These are phyloP conservation scores for Enteromius trimaculatus DNA, from an alignment of 2,797 vertebrate genomes.

Conservation along the genomic window DNA sequence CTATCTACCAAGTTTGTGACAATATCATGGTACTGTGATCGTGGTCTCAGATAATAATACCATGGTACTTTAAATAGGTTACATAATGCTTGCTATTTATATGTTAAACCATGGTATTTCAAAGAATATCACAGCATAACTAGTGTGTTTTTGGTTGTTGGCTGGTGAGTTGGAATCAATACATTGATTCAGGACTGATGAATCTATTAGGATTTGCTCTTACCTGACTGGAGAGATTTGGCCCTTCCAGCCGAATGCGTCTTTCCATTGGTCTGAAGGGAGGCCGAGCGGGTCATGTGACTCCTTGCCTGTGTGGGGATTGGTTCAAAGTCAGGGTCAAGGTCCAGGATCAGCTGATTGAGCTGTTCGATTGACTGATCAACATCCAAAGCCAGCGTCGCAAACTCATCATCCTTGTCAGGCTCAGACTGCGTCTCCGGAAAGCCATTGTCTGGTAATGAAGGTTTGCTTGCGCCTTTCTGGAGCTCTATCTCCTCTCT, in stretches of 20 bases:
- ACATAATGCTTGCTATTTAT: not conserved
- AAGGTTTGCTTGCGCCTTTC: conserved; percentile 39
- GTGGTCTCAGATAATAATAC: not conserved
- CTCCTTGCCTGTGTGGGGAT: conserved; percentile 78
- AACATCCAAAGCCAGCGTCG: conserved; percentile 85
- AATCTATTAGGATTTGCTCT: conserved; percentile 55
- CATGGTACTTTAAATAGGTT: not conserved
- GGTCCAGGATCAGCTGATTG: conserved; percentile 91
- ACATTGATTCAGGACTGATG: not conserved
- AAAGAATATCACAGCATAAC: not conserved
- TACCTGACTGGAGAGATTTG: conserved; percentile 74
- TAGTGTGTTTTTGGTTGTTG: not conserved
- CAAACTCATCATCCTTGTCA: conserved; percentile 70
- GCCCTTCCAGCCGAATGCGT: conserved; percentile 58
- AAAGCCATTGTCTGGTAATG: conserved; percentile 7
- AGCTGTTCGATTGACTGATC: conserved; percentile 95
- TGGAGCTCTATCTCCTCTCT: conserved; percentile 24
- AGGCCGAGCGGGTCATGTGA: conserved; percentile 69
- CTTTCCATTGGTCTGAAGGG: conserved; percentile 70
- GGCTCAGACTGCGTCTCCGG: conserved; percentile 62
- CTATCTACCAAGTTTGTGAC: not conserved
- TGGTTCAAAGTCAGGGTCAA: conserved; percentile 93
- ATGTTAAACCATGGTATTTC: not conserved
- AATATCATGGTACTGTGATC: not conserved
- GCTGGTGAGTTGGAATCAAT: not conserved